These are phyloP conservation scores for Aplysia californica DNA, from an alignment of 1,140 invertebrate species.

Conservation along the genomic window DNA sequence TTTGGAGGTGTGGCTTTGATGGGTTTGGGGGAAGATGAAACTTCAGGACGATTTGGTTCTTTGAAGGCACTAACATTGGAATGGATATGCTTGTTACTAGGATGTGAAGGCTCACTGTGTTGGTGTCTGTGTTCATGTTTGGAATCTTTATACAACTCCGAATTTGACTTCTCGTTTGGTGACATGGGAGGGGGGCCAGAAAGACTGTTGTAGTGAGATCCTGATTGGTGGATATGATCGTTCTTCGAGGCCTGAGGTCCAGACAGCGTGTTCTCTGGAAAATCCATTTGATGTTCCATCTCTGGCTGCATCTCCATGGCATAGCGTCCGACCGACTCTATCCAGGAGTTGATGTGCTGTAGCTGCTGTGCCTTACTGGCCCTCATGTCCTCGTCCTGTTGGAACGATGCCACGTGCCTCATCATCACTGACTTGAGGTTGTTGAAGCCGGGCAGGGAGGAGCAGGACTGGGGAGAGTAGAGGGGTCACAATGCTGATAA, in stretches of 20 bases:
- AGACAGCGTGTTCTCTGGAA: no score
- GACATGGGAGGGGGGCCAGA: no score
- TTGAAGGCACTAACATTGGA: conserved; percentile 12
- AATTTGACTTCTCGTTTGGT: no score
- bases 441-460: conserved; percentile 32
- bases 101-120: not conserved
- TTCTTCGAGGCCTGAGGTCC: no score
- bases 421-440: conserved; percentile 44
- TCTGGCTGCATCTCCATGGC: conserved; percentile 23
- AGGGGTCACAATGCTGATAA: no score
- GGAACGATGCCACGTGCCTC: conserved; percentile 32
- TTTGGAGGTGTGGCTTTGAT: conserved; percentile 56
- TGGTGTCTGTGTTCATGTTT: no score
- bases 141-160: no score
- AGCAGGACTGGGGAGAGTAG: conserved; percentile 29
- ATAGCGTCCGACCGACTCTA: conserved; percentile 36
- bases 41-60: conserved; percentile 12
- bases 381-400: conserved; percentile 27
- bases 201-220: no score
- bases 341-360: conserved; percentile 50
- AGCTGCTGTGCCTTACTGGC: conserved; percentile 33
- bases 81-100: not conserved
- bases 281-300: conserved; percentile 15
- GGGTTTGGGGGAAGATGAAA: conserved; percentile 52
- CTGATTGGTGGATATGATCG: no score